Percentiles rank a stretch among this genome's conserved stretches.
Evolutionary conservation across 2,888 invertebrate genomes (phyloP).

Genomic region (Polydrusus tereticollis): DNA sequence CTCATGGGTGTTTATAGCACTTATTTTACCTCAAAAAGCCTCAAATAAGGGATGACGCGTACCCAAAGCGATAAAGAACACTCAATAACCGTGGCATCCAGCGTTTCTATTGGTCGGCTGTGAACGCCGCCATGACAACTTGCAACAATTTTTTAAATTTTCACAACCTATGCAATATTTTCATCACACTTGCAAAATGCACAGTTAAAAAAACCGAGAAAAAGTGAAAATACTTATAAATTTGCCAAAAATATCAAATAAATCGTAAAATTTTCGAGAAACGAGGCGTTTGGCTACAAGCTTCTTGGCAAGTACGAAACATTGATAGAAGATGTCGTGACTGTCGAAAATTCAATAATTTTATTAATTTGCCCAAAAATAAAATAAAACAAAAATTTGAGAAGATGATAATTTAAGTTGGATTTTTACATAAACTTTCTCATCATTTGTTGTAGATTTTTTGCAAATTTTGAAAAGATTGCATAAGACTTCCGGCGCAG

Average conservation of each 20-base stretch:
- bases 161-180: constrained; percentile 57
- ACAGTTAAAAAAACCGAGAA: constrained; percentile 46
- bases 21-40: constrained; percentile 73
- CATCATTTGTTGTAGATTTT: constrained; percentile 19
- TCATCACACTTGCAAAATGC: constrained; percentile 24
- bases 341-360: constrained; percentile 44
- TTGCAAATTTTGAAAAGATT: constrained; percentile 28
- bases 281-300: constrained; percentile 50
- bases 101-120: constrained; percentile 78
- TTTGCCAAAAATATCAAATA: constrained; percentile 45
- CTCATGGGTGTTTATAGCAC: constrained; percentile 62
- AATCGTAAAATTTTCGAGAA: constrained; percentile 24
- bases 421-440: constrained; percentile 10
- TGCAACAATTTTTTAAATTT: constrained; percentile 64
- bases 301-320: constrained; percentile 50
- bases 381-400: not conserved
- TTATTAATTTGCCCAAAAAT: constrained; percentile 3
- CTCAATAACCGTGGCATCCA: constrained; percentile 75
- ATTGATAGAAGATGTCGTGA: constrained; percentile 56
- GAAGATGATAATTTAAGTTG: not conserved
- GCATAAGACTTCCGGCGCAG: constrained; percentile 54
- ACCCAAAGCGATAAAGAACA: constrained; percentile 76
- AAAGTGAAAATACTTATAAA: constrained; percentile 45
- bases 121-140: constrained; percentile 76
- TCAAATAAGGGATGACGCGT: constrained; percentile 79